A percentile compares a stretch with the other conserved stretches of the same genome.
These are phyloP conservation scores for Leptinotarsa undecemlineata DNA, from an alignment of 1,140 invertebrate genomes.

Conservation along the genomic window DNA sequence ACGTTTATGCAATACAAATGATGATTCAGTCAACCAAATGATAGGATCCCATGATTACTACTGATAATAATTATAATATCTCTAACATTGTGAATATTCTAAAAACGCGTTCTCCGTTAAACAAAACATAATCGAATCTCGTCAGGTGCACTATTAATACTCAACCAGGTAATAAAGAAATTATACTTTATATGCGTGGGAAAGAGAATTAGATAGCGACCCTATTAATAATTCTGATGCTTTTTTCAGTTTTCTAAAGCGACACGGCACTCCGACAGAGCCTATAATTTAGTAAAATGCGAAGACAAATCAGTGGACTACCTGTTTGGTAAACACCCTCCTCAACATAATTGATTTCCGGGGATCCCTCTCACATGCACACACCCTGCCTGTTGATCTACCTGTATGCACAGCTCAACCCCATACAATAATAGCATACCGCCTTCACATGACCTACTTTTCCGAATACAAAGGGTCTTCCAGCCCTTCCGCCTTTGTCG, in stretches of 20 bases:
- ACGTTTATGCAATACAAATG: too few species aligned
- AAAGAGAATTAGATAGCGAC: slow-evolving; percentile 12
- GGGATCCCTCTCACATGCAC: slow-evolving; percentile 4
- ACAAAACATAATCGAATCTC: neutral
- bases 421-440: slow-evolving; percentile 17
- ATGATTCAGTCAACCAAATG: too few species aligned
- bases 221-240: slow-evolving; percentile 1
- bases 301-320: slow-evolving; percentile 23
- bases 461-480: neutral
- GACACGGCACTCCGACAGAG: slow-evolving; percentile 12
- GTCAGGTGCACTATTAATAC: neutral
- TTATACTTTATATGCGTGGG: slow-evolving; percentile 19
- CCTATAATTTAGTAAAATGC: slow-evolving; percentile 25
- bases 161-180: slow-evolving; percentile 3
- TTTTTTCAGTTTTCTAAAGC: slow-evolving; percentile 9
- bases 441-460: slow-evolving; percentile 25
- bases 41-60: too few species aligned
- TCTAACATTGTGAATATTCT: too few species aligned
- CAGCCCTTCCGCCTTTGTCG: slow-evolving; percentile 21
- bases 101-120: too few species aligned
- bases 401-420: slow-evolving; percentile 18
- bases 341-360: slow-evolving; percentile 25
- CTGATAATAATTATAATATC: too few species aligned
- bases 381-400: slow-evolving; percentile 25
- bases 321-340: slow-evolving; percentile 18